Percentiles rank a stretch among this genome's conserved stretches.
Conservation (phyloP, 2,888 invertebrate species). For the Clivina fossor region DNA sequence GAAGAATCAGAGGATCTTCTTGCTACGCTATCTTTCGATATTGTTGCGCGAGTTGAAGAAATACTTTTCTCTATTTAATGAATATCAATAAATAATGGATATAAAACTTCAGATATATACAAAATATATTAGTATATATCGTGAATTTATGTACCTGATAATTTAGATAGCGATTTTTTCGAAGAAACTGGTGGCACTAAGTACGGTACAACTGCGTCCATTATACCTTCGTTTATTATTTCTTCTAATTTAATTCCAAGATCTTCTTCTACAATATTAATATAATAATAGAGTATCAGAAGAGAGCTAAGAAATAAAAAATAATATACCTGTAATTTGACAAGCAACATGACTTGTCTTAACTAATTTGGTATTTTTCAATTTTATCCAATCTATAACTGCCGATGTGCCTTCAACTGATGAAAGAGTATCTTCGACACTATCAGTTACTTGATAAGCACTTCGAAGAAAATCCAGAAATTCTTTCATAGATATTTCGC, state of each 20-base stretch:
- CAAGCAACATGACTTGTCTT: no score
- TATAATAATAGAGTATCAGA: background rate
- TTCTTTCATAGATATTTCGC: slow-evolving; percentile 68
- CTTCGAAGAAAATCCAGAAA: slow-evolving; percentile 74
- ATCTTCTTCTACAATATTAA: slow-evolving; percentile 23
- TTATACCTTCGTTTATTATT: slow-evolving; percentile 77
- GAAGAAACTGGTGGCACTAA: slow-evolving; percentile 59
- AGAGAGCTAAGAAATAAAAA: background rate
- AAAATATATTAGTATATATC: background rate
- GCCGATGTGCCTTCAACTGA: slow-evolving; percentile 53
- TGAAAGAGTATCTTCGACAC: slow-evolving; percentile 43
- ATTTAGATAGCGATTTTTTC: slow-evolving; percentile 27
- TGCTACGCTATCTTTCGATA: slow-evolving; percentile 55
- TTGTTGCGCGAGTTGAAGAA: slow-evolving; percentile 6
- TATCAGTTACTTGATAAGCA: slow-evolving; percentile 64
- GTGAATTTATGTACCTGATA: slow-evolving; percentile 21
- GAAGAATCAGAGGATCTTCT: slow-evolving; percentile 56
- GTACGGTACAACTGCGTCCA: slow-evolving; percentile 81
- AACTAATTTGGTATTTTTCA: slow-evolving; percentile 53
- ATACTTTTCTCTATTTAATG: slow-evolving; percentile 23
- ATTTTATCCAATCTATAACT: slow-evolving; percentile 56
- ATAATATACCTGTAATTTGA: no score
- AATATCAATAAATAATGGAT: slow-evolving; percentile 4
- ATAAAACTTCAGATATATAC: background rate
- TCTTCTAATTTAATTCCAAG: slow-evolving; percentile 51